Conservation (phyloP, 2,888 invertebrate species). For the Taphrorychus bicolor region DNA sequence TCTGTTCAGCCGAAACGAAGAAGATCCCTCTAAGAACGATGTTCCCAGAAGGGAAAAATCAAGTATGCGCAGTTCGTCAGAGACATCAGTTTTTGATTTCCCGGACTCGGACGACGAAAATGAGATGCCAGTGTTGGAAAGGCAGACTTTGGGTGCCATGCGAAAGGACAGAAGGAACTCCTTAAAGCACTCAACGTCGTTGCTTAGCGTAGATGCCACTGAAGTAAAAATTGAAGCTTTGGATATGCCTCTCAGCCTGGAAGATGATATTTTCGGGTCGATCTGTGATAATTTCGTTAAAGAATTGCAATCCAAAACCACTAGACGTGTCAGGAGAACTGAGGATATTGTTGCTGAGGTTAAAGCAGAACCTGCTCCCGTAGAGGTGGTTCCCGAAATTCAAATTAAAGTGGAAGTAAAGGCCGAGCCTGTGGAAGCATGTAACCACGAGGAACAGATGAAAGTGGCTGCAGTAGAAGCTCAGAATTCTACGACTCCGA, state of each 20-base stretch:
- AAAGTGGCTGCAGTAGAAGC: neutral
- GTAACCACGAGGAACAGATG: neutral
- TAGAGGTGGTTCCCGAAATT: conserved; percentile 33
- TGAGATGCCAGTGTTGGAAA: conserved; percentile 67
- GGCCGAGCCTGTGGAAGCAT: conserved; percentile 8
- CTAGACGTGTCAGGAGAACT: conserved; percentile 58
- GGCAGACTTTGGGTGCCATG: conserved; percentile 73
- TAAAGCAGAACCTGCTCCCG: conserved; percentile 47
- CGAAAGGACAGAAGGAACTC: conserved; percentile 65
- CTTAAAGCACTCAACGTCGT: conserved; percentile 65
- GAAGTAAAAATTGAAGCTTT: conserved; percentile 3
- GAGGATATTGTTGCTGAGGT: conserved; percentile 49
- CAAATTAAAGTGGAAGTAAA: conserved; percentile 41
- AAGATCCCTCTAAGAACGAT: conserved; percentile 51
- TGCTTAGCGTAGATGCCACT: conserved; percentile 6
- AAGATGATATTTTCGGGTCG: conserved; percentile 68
- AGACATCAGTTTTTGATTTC: conserved; percentile 71
- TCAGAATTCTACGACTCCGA: conserved; percentile 19
- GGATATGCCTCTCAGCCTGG: conserved; percentile 50
- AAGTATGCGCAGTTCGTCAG: conserved; percentile 66
- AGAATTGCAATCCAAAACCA: conserved; percentile 70
- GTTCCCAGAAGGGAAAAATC: conserved; percentile 60
- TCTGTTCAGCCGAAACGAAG: conserved; percentile 69
- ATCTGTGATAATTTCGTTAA: conserved; percentile 82
- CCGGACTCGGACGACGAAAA: conserved; percentile 70